These are phyloP conservation scores for Paragorgia papillata DNA, from an alignment of 92 coral and sea anemone species.

Conservation along the genomic window DNA sequence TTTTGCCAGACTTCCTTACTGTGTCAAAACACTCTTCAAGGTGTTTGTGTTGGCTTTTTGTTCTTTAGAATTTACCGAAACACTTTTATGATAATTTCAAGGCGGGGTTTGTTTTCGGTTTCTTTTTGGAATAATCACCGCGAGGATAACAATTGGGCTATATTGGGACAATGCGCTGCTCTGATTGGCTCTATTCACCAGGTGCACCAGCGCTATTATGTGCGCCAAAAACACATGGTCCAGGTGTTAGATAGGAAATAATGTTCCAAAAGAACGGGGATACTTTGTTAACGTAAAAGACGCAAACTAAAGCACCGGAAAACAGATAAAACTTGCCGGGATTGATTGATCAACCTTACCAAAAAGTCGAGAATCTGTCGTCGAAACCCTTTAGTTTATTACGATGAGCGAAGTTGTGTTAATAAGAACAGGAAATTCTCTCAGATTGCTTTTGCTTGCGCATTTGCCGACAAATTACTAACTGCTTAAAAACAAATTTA, in stretches of 20 bases:
- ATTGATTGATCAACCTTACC: not conserved
- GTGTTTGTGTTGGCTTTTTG: not conserved
- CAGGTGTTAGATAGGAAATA: constrained; percentile 18
- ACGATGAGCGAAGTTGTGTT: not conserved
- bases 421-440: constrained; percentile 21
- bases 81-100: not conserved
- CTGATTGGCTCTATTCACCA: constrained; percentile 37
- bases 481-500: constrained; percentile 44
- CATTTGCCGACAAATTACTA: constrained; percentile 35
- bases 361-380: not conserved
- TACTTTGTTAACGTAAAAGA: not conserved
- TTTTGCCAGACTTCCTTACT: no score
- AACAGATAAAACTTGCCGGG: not conserved
- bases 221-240: constrained; percentile 17
- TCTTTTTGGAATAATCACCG: constrained; percentile 26
- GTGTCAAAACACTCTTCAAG: no score
- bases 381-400: no score
- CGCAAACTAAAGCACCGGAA: not conserved
- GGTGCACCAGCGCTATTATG: constrained; percentile 25
- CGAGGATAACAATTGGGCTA: constrained; percentile 28
- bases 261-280: not conserved
- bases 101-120: constrained; percentile 31
- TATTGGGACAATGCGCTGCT: not conserved
- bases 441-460: constrained; percentile 15
- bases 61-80: not conserved